These are phyloP conservation scores for Argyresthia goedartella DNA, from an alignment of 2,888 invertebrate species.

Conservation along the genomic window DNA sequence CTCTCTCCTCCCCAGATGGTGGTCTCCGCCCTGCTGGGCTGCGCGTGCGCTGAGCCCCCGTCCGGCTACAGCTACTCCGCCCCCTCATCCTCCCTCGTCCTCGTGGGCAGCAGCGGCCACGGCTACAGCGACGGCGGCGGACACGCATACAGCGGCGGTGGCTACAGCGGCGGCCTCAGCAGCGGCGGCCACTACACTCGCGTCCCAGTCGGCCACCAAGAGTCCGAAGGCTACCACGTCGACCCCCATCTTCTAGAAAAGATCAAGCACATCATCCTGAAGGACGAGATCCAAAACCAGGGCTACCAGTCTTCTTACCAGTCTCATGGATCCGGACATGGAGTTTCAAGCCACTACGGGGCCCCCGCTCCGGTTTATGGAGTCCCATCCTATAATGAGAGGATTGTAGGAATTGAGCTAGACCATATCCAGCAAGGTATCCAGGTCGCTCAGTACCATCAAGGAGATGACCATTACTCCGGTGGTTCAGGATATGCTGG, in stretches of 20 bases:
- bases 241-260: conserved; percentile 85
- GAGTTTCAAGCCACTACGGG: conserved; percentile 77
- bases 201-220: conserved; percentile 82
- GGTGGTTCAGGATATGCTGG: conserved; percentile 34
- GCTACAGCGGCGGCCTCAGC: conserved; percentile 45
- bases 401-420: conserved; percentile 86
- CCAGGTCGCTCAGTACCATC: conserved; percentile 89
- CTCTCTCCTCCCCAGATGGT: conserved; percentile 50
- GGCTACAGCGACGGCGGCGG: conserved; percentile 29
- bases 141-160: conserved; percentile 41
- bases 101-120: conserved; percentile 72
- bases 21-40: conserved; percentile 81
- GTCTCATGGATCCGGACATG: conserved; percentile 57
- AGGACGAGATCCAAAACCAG: conserved; percentile 78
- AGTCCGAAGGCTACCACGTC: conserved; percentile 85
- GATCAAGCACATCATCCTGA: conserved; percentile 86
- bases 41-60: conserved; percentile 83
- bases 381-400: conserved; percentile 65
- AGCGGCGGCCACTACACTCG: conserved; percentile 81
- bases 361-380: conserved; percentile 78
- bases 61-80: conserved; percentile 79
- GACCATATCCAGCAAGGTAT: conserved; percentile 89
- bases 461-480: conserved; percentile 72
- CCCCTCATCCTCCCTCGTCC: conserved; percentile 74
- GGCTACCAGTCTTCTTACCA: conserved; percentile 63